phyloP scores from a whole-genome alignment of 2,113 vertebrate genomes.

The Carassius carassius region DNA sequence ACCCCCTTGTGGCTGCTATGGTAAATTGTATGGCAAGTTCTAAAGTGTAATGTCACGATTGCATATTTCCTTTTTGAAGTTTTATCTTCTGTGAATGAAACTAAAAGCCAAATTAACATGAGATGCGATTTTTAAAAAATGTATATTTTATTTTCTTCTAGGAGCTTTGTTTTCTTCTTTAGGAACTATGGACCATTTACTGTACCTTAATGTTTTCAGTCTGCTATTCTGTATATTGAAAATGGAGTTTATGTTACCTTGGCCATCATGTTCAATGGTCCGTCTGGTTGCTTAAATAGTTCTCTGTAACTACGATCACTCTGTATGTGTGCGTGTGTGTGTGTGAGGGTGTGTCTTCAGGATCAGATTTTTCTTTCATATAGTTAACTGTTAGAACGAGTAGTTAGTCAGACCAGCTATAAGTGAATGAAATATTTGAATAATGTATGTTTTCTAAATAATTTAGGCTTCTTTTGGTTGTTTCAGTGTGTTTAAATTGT shows the following conservation, averaged over 20 bases:
- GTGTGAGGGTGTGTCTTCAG: not conserved
- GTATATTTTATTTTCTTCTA: not conserved
- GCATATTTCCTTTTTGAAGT: not conserved
- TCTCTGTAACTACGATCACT: not conserved
- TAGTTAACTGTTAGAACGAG: not conserved
- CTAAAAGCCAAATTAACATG: not conserved
- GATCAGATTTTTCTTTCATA: not conserved
- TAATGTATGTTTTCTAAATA: not conserved
- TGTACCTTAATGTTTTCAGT: not conserved
- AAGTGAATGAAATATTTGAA: not conserved
- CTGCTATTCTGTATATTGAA: not conserved
- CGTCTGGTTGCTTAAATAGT: not conserved
- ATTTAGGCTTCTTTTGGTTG: not conserved
- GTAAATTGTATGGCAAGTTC: not conserved
- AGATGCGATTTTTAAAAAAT: not conserved
- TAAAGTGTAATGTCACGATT: not conserved
- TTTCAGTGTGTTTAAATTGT: not conserved
- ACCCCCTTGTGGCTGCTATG: not conserved
- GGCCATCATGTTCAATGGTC: not conserved
- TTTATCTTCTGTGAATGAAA: not conserved
- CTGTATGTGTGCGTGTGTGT: not conserved
- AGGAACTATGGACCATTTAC: not conserved
- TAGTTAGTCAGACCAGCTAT: not conserved
- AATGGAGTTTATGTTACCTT: slow-evolving; percentile 14
- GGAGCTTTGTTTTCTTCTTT: not conserved